Conservation (phyloP, 2,113 vertebrate genomes). For the Pachycephala philippinensis region DNA sequence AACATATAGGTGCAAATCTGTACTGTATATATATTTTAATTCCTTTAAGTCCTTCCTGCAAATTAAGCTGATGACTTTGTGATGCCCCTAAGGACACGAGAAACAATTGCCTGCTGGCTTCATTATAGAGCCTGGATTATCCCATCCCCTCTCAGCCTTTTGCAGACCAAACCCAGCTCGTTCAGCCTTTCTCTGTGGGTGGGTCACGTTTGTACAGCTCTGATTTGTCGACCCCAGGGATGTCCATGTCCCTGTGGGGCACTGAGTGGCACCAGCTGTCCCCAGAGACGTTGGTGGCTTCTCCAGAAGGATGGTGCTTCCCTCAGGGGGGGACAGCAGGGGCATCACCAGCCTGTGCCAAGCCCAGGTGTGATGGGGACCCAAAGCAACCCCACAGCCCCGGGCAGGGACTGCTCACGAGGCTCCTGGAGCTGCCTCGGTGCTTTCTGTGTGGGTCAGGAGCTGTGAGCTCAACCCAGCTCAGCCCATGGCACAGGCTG, state of each 20-base stretch:
- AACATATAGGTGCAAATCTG: background rate
- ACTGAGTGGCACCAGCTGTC: background rate
- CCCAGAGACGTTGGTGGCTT: background rate
- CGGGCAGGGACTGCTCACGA: rapidly evolving
- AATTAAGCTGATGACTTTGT: slow-evolving; percentile 9
- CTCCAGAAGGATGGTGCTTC: background rate
- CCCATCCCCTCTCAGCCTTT: background rate
- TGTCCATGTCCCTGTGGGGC: background rate
- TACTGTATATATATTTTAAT: background rate
- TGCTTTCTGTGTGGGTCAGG: background rate
- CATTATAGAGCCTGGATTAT: background rate
- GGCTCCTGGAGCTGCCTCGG: background rate
- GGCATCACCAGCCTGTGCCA: background rate
- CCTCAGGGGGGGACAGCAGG: background rate
- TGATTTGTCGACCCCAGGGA: background rate
- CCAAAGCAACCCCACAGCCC: background rate
- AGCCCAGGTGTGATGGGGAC: background rate
- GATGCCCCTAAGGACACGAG: background rate
- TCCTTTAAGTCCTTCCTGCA: background rate
- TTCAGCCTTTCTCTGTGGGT: background rate
- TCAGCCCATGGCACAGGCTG: background rate
- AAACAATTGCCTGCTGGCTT: background rate
- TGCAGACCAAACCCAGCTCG: background rate
- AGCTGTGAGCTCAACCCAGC: background rate
- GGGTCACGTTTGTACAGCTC: background rate